Conservation (phyloP, 2,888 invertebrate species). For the Hydraecia micacea region DNA sequence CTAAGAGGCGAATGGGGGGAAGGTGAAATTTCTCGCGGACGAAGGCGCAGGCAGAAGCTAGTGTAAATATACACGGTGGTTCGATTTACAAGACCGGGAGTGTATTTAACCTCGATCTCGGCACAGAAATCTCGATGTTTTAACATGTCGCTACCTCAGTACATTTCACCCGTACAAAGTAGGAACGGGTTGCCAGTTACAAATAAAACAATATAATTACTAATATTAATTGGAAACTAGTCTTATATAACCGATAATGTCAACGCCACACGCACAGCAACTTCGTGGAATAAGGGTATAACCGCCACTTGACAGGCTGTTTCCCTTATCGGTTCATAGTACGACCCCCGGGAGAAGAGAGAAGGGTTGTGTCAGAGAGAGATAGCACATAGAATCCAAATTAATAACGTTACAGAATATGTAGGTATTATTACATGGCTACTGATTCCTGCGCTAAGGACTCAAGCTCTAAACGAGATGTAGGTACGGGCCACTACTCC, state of each 20-base stretch:
- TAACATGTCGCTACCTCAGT: not conserved
- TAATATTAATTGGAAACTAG: constrained; percentile 9
- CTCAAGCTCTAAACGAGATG: not conserved
- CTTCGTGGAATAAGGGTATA: not conserved
- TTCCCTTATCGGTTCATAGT: constrained; percentile 9
- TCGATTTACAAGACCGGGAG: not conserved
- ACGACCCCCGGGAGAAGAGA: not conserved
- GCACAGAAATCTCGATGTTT: not conserved
- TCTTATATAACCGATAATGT: not conserved
- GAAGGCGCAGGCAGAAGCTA: no score
- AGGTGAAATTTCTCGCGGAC: no score
- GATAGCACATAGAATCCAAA: not conserved
- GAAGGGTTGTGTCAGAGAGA: not conserved
- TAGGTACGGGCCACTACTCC: not conserved
- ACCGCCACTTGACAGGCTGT: constrained; percentile 8
- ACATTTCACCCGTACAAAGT: not conserved
- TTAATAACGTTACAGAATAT: constrained; percentile 19
- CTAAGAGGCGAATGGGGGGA: no score
- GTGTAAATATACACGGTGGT: no score
- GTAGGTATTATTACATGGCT: not conserved
- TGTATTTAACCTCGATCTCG: not conserved
- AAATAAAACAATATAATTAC: not conserved
- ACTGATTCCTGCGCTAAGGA: not conserved
- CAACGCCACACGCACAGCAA: not conserved
- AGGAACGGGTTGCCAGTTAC: not conserved